Evolutionary conservation across 2,888 invertebrate genomes (phyloP).

Genomic region (Macrosoma leucophasiata): DNA sequence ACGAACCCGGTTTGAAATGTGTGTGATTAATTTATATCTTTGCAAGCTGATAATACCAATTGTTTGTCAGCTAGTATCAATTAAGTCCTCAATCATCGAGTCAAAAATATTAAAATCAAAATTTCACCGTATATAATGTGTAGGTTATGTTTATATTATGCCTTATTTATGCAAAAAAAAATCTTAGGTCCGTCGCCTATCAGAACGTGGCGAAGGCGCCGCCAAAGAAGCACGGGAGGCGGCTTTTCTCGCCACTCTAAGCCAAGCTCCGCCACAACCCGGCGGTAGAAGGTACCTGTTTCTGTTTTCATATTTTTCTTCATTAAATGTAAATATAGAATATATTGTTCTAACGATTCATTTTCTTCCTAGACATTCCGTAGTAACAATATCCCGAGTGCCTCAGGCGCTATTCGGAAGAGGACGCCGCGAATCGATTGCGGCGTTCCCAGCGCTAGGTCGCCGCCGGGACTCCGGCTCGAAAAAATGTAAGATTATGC

Average conservation of each 20-base stretch:
- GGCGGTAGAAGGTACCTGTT: slow-evolving; percentile 78
- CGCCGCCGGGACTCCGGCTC: slow-evolving; percentile 62
- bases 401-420: slow-evolving; percentile 86
- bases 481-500: slow-evolving; percentile 68
- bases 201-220: slow-evolving; percentile 85
- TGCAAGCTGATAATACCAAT: no score
- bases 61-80: no score
- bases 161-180: no score
- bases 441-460: slow-evolving; percentile 80
- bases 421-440: slow-evolving; percentile 86
- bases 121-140: not conserved
- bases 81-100: no score
- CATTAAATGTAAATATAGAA: slow-evolving; percentile 7
- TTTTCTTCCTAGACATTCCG: slow-evolving; percentile 80
- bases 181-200: slow-evolving; percentile 83
- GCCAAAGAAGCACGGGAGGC: slow-evolving; percentile 87
- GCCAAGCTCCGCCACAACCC: slow-evolving; percentile 82
- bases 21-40: no score
- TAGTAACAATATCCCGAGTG: slow-evolving; percentile 89
- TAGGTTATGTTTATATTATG: not conserved
- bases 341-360: slow-evolving; percentile 2
- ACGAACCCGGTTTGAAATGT: no score
- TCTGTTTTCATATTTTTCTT: slow-evolving; percentile 2
- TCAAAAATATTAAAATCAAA: no score
- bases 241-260: slow-evolving; percentile 88